Percentiles rank a stretch among this genome's conserved stretches.
These are phyloP conservation scores for Eulemur rubriventer DNA, from an alignment of 2,797 vertebrate species.

Conservation along the genomic window DNA sequence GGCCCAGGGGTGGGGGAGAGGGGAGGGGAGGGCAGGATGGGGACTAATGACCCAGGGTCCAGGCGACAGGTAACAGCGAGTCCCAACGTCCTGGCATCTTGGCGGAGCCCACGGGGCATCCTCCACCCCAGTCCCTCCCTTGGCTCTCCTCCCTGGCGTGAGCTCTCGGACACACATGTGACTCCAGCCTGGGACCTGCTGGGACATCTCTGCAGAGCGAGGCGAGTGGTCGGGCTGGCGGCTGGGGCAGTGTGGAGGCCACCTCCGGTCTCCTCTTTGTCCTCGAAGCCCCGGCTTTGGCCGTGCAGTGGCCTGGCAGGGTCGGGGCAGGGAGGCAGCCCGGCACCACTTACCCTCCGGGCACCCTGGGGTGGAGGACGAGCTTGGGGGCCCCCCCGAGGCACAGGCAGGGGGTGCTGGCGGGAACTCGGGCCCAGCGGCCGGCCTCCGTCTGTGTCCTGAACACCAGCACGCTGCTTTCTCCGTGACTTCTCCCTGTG, in stretches of 20 bases:
- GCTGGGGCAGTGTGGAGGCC: neutral
- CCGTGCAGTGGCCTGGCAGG: neutral
- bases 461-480: conserved; percentile 81
- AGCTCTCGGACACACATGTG: rapidly evolving
- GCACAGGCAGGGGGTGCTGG: conserved; percentile 82
- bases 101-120: neutral
- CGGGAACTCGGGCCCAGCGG: conserved; percentile 84
- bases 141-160: neutral
- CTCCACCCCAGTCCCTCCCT: neutral
- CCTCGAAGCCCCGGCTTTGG: neutral
- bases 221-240: neutral
- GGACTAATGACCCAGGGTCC: neutral
- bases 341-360: conserved; percentile 83
- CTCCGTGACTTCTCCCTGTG: conserved; percentile 83
- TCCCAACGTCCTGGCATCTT: neutral
- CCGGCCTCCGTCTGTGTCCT: conserved; percentile 83
- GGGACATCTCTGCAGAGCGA: neutral
- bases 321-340: neutral
- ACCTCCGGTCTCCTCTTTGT: neutral
- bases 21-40: neutral
- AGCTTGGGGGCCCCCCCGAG: conserved; percentile 83
- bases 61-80: neutral
- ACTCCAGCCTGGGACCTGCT: neutral
- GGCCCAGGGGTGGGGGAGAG: neutral
- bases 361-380: conserved; percentile 77